Evolutionary conservation across 2,113 vertebrate species (phyloP).

Genomic region (Planiliza haematocheilus): DNA sequence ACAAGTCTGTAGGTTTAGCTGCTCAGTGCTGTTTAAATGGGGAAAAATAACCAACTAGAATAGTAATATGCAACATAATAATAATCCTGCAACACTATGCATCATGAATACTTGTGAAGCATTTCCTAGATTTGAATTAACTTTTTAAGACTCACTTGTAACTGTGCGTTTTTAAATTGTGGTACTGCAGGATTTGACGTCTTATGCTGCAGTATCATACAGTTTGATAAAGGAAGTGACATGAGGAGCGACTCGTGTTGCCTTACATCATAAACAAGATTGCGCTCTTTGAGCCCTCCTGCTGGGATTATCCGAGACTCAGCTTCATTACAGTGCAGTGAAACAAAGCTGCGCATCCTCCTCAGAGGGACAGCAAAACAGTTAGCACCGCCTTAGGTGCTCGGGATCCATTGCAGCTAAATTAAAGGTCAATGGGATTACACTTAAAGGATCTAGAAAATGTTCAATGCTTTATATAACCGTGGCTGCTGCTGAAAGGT

Average conservation of each 20-base stretch:
- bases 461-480: slow-evolving; percentile 27
- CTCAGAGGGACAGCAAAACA: neutral
- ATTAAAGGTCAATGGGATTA: slow-evolving; percentile 42
- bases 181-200: neutral
- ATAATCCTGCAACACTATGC: too few species aligned
- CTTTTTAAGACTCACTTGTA: neutral
- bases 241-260: neutral
- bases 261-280: slow-evolving; percentile 30
- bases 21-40: too few species aligned
- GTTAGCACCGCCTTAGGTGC: neutral
- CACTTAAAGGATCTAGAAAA: slow-evolving; percentile 41
- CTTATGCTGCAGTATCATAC: neutral
- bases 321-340: slow-evolving; percentile 21
- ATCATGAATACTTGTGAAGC: too few species aligned
- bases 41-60: too few species aligned
- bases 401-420: slow-evolving; percentile 21
- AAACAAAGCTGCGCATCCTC: slow-evolving; percentile 35
- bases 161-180: neutral
- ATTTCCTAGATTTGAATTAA: too few species aligned
- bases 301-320: slow-evolving; percentile 8
- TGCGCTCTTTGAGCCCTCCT: neutral
- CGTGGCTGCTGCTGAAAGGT: neutral
- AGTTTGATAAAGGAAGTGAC: neutral
- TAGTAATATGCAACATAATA: too few species aligned
- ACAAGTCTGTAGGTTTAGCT: too few species aligned